Base-by-base conservation (phyloP, 2,888 invertebrate species). In the Mystacides longicornis region DNA sequence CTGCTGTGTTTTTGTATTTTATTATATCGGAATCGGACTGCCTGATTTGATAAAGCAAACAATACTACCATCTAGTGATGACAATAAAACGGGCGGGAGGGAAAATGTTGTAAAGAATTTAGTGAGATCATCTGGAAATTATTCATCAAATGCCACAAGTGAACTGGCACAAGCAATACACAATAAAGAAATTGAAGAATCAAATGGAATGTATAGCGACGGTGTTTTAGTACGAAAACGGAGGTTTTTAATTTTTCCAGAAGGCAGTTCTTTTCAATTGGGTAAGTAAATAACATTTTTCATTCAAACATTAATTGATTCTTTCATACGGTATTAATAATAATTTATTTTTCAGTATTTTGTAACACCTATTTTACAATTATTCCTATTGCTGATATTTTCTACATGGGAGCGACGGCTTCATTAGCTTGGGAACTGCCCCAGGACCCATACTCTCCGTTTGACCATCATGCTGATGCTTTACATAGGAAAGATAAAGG, bases 401-500 rank as follows among this genome's bases (percentile, higher is more conserved):
- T 87, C 59, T 78, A 86, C 9, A 74, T 83, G 64, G 89, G 89
- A 0, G 77, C 83, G 49, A 89, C 89, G 0, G 86, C 87, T 1
- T 87, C 88, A 0, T 69, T 89, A 63, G 89, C 89, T 2, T 89
- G 84, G 79, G 84, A 87, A 64, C 68, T 89, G 45, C 89, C 89
- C 0, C 83, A 85, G 61, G 81, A 82, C 59, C 81, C 74, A 0
- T 77, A 77, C 61, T 75, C 76, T 0, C 77, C 75, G 0, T 77
- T 73, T 57, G 60, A 68, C 45, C 76, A 77, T 49, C 67, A 68
- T 3, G 77, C 73, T 0, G 77, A 77, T 51, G 76, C 77, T 0
- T 64, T 76, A 11, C 76, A 77, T 51, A 67, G 77, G 50, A 69
- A 74, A 60, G 64, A 68, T 19, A 75, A 57, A 23, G 49, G 45